Conservation (phyloP, 2,113 vertebrate species). For the Urocitellus parryii region DNA sequence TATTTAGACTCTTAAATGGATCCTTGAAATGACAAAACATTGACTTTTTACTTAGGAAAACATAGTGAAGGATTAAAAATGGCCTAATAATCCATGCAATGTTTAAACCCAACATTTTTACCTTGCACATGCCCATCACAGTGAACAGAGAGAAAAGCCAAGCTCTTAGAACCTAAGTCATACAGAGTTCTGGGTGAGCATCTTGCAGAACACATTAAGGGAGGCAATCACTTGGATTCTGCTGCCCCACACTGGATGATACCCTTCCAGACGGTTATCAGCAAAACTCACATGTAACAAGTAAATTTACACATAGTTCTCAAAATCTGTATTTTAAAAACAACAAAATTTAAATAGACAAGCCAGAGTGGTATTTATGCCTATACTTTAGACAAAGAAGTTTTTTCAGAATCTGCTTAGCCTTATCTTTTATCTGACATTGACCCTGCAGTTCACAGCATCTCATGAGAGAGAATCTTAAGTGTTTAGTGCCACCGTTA, state of each 20-base stretch:
- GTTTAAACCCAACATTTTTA: not conserved
- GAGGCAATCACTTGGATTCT: not conserved
- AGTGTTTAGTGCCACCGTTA: not conserved
- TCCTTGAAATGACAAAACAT: constrained; percentile 83
- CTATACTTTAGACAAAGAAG: not conserved
- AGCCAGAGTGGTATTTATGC: not conserved
- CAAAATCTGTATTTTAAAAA: constrained; percentile 19
- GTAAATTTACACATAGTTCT: not conserved
- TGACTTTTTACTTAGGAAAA: constrained; percentile 71
- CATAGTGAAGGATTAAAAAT: not conserved
- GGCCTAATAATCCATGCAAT: not conserved
- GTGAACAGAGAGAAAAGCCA: not conserved
- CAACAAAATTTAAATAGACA: not conserved
- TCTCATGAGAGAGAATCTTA: not conserved
- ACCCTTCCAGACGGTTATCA: not conserved
- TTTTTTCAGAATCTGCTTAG: not conserved
- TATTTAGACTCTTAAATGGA: constrained; percentile 82
- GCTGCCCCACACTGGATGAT: not conserved
- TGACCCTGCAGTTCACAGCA: not conserved
- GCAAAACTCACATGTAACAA: not conserved
- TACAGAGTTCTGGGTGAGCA: not conserved
- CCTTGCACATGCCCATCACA: not conserved
- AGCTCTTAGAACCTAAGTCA: not conserved
- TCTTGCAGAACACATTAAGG: not conserved
- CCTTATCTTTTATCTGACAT: not conserved